These are phyloP conservation scores for Ciona savignyi DNA, from an alignment of 23 tunicate genomes.

Conservation along the genomic window DNA sequence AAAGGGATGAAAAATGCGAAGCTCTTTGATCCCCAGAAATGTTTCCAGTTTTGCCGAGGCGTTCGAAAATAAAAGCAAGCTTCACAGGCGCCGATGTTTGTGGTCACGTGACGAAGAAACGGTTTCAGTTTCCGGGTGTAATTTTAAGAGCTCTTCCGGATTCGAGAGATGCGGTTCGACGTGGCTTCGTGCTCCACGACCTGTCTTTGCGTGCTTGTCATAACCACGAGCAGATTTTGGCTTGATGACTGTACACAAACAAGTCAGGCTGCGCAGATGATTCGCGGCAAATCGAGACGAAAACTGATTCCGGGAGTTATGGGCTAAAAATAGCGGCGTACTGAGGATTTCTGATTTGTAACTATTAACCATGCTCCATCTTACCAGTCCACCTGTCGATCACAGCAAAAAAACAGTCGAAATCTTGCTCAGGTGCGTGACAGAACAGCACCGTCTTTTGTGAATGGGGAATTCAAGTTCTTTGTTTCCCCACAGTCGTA, in stretches of 20 bases:
- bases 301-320: background rate
- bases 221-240: background rate
- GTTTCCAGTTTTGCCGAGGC: background rate
- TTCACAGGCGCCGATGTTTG: background rate
- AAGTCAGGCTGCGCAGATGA: background rate
- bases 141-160: too few species aligned
- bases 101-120: background rate
- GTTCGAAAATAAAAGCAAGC: background rate
- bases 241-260: background rate
- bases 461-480: conserved; percentile 11
- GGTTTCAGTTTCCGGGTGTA: background rate
- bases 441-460: conserved; percentile 2
- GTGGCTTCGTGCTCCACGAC: too few species aligned
- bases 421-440: conserved; percentile 6
- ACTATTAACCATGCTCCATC: too few species aligned
- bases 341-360: background rate
- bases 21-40: background rate
- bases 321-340: background rate
- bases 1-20: background rate
- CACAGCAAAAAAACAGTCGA: too few species aligned
- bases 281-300: too few species aligned
- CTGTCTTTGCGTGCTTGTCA: too few species aligned
- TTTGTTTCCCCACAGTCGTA: conserved; percentile 22
- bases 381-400: too few species aligned
- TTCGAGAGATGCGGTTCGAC: too few species aligned